phyloP scores from a whole-genome alignment of 2,888 invertebrate genomes.

The Chymomyza amoena region DNA sequence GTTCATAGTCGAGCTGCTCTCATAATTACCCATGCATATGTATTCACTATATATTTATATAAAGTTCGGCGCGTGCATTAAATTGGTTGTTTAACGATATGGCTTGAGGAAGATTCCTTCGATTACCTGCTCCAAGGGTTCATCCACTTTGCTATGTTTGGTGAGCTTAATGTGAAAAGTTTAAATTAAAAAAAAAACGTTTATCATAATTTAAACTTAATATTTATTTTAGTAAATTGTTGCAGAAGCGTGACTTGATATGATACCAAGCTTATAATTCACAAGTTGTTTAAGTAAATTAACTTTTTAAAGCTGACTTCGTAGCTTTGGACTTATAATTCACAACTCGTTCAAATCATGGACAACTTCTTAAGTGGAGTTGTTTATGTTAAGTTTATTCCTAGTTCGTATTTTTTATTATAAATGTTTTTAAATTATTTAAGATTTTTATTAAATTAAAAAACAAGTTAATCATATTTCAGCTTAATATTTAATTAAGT shows the following conservation, averaged over 20 bases:
- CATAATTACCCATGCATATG: slow-evolving; percentile 8
- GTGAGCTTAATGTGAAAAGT: slow-evolving; percentile 16
- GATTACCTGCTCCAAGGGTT: background rate
- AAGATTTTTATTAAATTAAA: no score
- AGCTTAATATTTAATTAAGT: no score
- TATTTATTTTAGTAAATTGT: background rate
- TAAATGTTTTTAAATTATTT: no score
- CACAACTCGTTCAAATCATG: no score
- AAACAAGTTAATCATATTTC: no score
- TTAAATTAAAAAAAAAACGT: slow-evolving; percentile 9
- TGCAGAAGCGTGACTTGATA: background rate
- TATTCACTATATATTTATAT: slow-evolving; percentile 29
- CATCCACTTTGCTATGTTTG: background rate
- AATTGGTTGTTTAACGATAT: background rate
- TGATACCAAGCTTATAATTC: no score
- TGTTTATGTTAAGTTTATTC: no score
- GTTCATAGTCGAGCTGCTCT: background rate
- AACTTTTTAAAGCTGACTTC: no score
- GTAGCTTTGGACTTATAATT: no score
- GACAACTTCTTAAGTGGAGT: no score
- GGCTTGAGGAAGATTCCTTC: background rate
- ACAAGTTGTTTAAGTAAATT: no score
- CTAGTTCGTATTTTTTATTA: no score
- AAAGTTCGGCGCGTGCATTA: slow-evolving; percentile 19
- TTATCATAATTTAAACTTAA: background rate